Conservation (phyloP, 2,888 invertebrate species). For the Lasius fuliginosus region DNA sequence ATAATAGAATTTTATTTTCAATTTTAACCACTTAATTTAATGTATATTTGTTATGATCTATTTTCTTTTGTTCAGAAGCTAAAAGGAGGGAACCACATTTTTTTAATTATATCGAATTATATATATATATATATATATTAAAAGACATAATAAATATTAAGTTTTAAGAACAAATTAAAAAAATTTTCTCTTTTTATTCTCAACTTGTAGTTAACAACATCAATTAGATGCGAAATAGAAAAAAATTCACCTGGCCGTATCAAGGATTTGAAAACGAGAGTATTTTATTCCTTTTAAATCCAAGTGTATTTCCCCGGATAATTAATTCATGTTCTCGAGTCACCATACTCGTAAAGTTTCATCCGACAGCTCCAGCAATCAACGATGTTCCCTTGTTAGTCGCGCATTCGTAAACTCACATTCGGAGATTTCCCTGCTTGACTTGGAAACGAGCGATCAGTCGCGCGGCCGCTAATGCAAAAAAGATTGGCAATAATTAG, state of each 20-base stretch:
- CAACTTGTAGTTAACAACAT: not conserved
- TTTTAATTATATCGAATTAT: slow-evolving; percentile 25
- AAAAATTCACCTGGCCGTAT: not conserved
- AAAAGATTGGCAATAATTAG: slow-evolving; percentile 37
- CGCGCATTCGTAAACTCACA: slow-evolving; percentile 5
- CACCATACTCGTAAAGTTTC: not conserved
- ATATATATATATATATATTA: not conserved
- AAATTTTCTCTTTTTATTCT: not conserved
- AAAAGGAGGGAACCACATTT: not conserved
- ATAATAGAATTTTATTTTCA: not conserved
- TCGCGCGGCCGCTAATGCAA: slow-evolving; percentile 21
- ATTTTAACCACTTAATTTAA: not conserved
- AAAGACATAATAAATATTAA: slow-evolving; percentile 16
- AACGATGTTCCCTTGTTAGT: slow-evolving; percentile 23
- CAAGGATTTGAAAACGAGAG: not conserved
- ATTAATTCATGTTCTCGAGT: slow-evolving; percentile 7
- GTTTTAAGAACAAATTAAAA: slow-evolving; percentile 15
- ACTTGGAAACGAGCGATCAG: slow-evolving; percentile 48
- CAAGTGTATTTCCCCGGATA: not conserved
- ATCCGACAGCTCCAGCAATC: not conserved
- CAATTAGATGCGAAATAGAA: not conserved
- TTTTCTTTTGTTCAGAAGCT: not conserved
- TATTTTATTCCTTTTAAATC: slow-evolving; percentile 18
- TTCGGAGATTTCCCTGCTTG: slow-evolving; percentile 29
- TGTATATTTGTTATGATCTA: not conserved